Percentiles rank a stretch among this genome's conserved stretches.
Evolutionary conservation across 2,113 vertebrate genomes (phyloP).

Genomic region (Hyperopisus bebe): DNA sequence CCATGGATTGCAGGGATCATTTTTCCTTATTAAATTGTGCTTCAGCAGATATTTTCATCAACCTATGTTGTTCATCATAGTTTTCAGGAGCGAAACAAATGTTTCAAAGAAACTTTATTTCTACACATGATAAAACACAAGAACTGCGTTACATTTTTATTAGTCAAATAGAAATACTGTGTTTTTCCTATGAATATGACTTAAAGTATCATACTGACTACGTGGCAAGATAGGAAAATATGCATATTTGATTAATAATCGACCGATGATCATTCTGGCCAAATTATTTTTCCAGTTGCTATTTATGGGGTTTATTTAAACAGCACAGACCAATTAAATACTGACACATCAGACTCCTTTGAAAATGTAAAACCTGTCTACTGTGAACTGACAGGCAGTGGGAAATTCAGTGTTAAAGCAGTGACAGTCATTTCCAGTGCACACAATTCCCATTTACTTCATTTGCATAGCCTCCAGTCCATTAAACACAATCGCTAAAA

Average conservation of each 20-base stretch:
- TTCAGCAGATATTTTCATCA: neutral
- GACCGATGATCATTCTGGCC: neutral
- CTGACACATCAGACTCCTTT: neutral
- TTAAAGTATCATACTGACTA: neutral
- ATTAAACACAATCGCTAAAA: neutral
- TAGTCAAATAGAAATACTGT: neutral
- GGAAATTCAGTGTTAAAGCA: neutral
- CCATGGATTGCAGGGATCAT: neutral
- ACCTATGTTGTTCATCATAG: neutral
- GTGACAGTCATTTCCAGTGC: neutral
- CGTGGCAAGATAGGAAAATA: neutral
- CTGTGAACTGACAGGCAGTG: neutral
- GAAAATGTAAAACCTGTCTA: slow-evolving; percentile 4
- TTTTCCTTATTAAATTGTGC: neutral
- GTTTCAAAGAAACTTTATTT: neutral
- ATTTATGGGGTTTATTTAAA: neutral
- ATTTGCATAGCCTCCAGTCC: neutral
- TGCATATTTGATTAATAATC: neutral
- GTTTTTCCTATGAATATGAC: neutral
- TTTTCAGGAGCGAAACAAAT: neutral
- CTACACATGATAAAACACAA: neutral
- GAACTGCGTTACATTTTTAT: neutral
- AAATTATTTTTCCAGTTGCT: neutral
- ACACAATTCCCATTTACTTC: neutral
- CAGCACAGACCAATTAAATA: neutral